Evolutionary conservation across 2,888 invertebrate genomes (phyloP).

Genomic region (Lepetodrilus schrolli): DNA sequence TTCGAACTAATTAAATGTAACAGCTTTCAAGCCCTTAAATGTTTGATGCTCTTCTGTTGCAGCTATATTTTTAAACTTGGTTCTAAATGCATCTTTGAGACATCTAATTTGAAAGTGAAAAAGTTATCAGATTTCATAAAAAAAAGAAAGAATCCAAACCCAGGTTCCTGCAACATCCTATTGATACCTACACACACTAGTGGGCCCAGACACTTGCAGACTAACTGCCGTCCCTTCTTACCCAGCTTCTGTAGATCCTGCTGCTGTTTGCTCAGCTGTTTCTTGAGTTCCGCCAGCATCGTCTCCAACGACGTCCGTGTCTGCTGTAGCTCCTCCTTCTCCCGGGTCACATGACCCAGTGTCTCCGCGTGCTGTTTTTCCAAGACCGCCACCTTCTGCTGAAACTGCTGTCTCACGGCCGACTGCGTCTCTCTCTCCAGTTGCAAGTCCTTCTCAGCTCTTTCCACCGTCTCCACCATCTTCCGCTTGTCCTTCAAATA

Average conservation of each 20-base stretch:
- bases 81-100: too few relatives aligned
- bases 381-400: constrained; percentile 63
- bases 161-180: too few relatives aligned
- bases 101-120: too few relatives aligned
- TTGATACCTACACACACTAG: too few relatives aligned
- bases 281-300: constrained; percentile 52
- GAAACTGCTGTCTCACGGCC: constrained; percentile 53
- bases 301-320: constrained; percentile 57
- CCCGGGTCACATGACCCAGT: constrained; percentile 47
- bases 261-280: constrained; percentile 56
- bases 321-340: constrained; percentile 53
- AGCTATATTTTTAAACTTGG: too few relatives aligned
- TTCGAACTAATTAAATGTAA: too few relatives aligned
- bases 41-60: too few relatives aligned
- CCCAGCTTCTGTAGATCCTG: constrained; percentile 57
- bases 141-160: too few relatives aligned
- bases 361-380: constrained; percentile 54
- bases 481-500: constrained; percentile 57
- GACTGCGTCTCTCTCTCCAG: constrained; percentile 63
- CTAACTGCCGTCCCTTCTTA: too few relatives aligned
- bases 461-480: constrained; percentile 59
- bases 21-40: too few relatives aligned
- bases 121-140: too few relatives aligned
- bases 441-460: constrained; percentile 61
- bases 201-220: too few relatives aligned